These are phyloP conservation scores for Trachelus stipa DNA, from an alignment of 2,888 invertebrate genomes.

Conservation along the genomic window DNA sequence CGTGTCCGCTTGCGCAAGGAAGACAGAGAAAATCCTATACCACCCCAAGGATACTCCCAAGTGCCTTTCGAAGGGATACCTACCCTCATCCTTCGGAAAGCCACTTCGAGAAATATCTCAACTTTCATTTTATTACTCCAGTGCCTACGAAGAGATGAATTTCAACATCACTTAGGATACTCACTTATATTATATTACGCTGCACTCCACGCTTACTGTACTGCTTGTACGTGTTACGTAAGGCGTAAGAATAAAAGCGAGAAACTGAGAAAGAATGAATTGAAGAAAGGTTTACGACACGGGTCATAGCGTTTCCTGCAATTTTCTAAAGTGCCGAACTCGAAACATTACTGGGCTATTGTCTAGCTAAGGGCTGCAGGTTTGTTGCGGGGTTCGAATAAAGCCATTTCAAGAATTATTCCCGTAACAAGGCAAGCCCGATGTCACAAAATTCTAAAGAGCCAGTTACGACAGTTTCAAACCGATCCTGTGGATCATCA, in stretches of 20 bases:
- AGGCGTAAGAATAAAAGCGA: background rate
- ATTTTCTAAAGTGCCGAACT: background rate
- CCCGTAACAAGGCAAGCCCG: background rate
- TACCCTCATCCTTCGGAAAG: background rate
- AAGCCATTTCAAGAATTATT: background rate
- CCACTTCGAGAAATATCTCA: slow-evolving; percentile 6
- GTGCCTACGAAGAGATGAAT: background rate
- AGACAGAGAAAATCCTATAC: slow-evolving; percentile 20
- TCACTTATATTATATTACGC: background rate
- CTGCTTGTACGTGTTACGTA: background rate
- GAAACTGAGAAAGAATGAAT: background rate
- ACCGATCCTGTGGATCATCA: background rate
- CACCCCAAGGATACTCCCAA: background rate
- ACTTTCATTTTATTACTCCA: background rate
- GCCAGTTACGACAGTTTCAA: no score
- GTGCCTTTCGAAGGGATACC: background rate
- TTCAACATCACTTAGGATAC: background rate
- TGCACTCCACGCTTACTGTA: background rate
- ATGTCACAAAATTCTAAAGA: background rate
- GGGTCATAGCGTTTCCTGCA: background rate
- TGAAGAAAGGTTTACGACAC: no score
- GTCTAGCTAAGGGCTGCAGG: background rate
- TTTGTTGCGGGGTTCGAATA: background rate
- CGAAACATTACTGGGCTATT: background rate
- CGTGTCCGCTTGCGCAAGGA: slow-evolving; percentile 29